Percentiles rank a stretch among this genome's conserved stretches.
Conservation (phyloP, 1,140 invertebrate genomes). For the Calephelis virginiensis region DNA sequence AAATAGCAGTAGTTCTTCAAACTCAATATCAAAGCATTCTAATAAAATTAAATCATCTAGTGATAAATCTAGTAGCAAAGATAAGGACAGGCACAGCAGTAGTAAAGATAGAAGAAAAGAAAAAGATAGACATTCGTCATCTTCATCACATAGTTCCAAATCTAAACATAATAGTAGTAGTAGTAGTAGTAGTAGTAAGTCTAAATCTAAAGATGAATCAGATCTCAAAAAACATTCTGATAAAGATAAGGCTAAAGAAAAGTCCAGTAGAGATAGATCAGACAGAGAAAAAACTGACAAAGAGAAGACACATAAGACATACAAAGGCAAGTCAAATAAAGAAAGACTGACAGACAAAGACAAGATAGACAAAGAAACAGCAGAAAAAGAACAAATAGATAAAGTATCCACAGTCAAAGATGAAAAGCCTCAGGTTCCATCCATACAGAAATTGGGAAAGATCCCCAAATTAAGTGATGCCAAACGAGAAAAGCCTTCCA, state of each 20-base stretch:
- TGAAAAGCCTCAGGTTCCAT: slow-evolving; percentile 82
- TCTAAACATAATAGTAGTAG: slow-evolving; percentile 58
- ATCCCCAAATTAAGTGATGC: slow-evolving; percentile 85
- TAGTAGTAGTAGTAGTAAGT: slow-evolving; percentile 51
- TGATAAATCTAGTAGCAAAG: slow-evolving; percentile 70
- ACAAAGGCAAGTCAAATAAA: slow-evolving; percentile 47
- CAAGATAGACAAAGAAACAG: slow-evolving; percentile 40
- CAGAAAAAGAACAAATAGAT: slow-evolving; percentile 68
- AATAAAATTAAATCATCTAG: slow-evolving; percentile 74
- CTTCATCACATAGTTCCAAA: slow-evolving; percentile 56
- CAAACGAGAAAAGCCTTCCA: slow-evolving; percentile 85
- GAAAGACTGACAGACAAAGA: slow-evolving; percentile 72
- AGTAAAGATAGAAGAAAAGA: slow-evolving; percentile 70
- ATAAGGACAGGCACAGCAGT: slow-evolving; percentile 65
- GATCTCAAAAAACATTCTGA: slow-evolving; percentile 32
- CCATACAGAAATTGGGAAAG: slow-evolving; percentile 85
- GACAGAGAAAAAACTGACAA: slow-evolving; percentile 48
- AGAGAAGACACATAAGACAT: slow-evolving; percentile 54
- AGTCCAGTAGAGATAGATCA: slow-evolving; percentile 78
- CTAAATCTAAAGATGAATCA: slow-evolving; percentile 45
- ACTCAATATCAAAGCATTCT: slow-evolving; percentile 77
- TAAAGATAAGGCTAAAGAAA: slow-evolving; percentile 36
- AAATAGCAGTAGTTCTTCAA: slow-evolving; percentile 72
- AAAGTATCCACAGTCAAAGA: slow-evolving; percentile 37
- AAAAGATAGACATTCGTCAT: slow-evolving; percentile 60